phyloP scores from a whole-genome alignment of 2,888 invertebrate genomes.

The Quadroppia sp. region DNA sequence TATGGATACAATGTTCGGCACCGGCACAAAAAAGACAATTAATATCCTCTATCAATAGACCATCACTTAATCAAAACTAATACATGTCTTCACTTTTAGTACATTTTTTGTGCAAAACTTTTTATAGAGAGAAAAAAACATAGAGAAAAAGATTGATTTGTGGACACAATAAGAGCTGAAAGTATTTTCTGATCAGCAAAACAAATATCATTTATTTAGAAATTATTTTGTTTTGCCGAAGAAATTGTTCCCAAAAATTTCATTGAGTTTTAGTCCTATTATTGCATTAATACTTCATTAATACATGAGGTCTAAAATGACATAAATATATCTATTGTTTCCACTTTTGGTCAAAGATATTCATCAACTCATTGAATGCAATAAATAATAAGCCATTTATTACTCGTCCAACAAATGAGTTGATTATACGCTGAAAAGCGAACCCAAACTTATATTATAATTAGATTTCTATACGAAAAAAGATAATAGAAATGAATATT shows the following conservation, averaged over 20 bases:
- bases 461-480: background rate
- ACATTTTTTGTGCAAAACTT: background rate
- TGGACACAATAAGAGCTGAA: background rate
- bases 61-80: slow-evolving; percentile 27
- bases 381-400: background rate
- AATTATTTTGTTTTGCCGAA: background rate
- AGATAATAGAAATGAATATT: background rate
- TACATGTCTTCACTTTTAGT: background rate
- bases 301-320: background rate
- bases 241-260: background rate
- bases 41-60: background rate
- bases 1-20: slow-evolving; percentile 1
- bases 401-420: background rate
- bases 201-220: background rate
- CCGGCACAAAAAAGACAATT: slow-evolving; percentile 1
- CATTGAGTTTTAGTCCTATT: background rate
- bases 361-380: background rate
- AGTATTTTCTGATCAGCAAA: background rate
- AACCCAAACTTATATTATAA: background rate
- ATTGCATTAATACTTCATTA: background rate
- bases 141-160: background rate
- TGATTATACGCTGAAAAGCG: too few relatives aligned
- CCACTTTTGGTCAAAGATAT: background rate
- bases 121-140: background rate
- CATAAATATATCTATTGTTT: slow-evolving; percentile 2